Evolutionary conservation across 1,140 invertebrate species (phyloP).

Genomic region (Aphidius ervi): DNA sequence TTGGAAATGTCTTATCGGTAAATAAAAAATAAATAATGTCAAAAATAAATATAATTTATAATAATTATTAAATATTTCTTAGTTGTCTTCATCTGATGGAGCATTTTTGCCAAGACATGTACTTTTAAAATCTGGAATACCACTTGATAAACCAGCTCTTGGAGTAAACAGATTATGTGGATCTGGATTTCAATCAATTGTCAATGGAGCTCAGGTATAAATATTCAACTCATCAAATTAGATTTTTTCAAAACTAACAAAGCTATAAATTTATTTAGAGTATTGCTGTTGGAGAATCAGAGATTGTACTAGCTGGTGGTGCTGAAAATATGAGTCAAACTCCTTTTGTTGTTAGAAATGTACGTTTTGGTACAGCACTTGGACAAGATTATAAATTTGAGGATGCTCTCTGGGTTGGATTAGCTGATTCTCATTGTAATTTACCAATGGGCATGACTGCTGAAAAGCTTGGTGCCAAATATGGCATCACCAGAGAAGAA

Average conservation of each 20-base stretch:
- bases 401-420: constrained; percentile 88
- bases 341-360: constrained; percentile 83
- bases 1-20: constrained; percentile 89
- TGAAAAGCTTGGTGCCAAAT: constrained; percentile 93
- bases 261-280: constrained; percentile 58
- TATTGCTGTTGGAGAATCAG: constrained; percentile 79
- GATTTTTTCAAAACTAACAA: neutral
- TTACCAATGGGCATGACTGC: constrained; percentile 96
- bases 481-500: constrained; percentile 79
- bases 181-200: constrained; percentile 91
- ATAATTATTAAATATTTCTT: constrained; percentile 24
- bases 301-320: constrained; percentile 87
- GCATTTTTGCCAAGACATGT: constrained; percentile 85
- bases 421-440: constrained; percentile 86
- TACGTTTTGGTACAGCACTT: constrained; percentile 87
- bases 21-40: constrained; percentile 37
- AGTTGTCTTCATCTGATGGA: constrained; percentile 78
- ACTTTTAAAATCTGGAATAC: constrained; percentile 78
- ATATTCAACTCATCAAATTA: no score
- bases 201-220: constrained; percentile 87
- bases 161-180: constrained; percentile 88
- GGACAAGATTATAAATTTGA: constrained; percentile 80
- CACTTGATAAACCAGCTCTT: constrained; percentile 74
- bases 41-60: constrained; percentile 9
- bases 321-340: constrained; percentile 93